Conservation (phyloP, 2,797 vertebrate species). For the Peromyscus nudipes region DNA sequence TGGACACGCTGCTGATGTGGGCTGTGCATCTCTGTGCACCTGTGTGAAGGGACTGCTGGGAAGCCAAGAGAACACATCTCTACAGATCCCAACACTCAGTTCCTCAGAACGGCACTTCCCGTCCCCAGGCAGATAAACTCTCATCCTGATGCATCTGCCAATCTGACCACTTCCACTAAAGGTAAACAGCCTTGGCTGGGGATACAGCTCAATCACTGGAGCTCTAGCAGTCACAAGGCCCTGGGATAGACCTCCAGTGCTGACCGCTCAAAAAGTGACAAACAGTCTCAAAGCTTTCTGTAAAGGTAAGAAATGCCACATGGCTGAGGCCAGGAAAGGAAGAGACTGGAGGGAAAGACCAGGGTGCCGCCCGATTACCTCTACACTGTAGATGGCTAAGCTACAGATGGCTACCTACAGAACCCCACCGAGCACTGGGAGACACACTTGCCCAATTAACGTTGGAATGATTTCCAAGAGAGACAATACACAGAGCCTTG, state of each 20-base stretch:
- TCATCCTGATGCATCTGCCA: neutral
- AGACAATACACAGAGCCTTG: neutral
- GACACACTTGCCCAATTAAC: neutral
- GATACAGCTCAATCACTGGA: neutral
- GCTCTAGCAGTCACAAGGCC: neutral
- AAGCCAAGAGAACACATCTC: neutral
- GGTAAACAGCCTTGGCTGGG: neutral
- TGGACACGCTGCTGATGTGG: fast-evolving
- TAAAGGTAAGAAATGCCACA: neutral
- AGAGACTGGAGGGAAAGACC: neutral
- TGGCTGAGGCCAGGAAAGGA: neutral
- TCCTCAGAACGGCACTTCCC: neutral
- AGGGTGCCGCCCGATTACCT: neutral
- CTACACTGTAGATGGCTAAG: neutral
- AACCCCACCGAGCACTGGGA: neutral
- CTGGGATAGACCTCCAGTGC: neutral
- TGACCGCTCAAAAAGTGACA: neutral
- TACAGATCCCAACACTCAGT: neutral
- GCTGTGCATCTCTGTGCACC: neutral
- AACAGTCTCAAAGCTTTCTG: neutral
- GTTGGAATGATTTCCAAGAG: neutral
- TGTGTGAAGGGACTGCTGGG: neutral
- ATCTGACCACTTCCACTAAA: neutral
- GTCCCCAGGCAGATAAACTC: neutral
- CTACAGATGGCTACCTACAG: neutral